Conservation (phyloP, 1,140 invertebrate genomes). For the Asobara japonica region DNA sequence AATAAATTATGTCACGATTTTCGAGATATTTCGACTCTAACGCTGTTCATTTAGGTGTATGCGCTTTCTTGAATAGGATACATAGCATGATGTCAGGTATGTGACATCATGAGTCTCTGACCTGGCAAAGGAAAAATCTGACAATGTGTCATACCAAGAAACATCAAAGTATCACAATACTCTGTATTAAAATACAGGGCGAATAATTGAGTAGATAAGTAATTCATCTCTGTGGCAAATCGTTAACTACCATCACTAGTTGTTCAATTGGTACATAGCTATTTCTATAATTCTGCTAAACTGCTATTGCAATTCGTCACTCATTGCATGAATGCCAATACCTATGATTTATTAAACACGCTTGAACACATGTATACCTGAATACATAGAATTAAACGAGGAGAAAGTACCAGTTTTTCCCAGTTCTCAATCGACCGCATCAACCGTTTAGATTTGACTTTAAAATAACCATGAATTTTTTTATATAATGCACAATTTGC, state of each 20-base stretch:
- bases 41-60: too few relatives aligned
- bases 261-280: not conserved
- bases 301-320: constrained; percentile 13
- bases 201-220: constrained; percentile 4
- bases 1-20: too few relatives aligned
- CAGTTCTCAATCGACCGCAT: not conserved
- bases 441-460: not conserved
- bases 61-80: too few relatives aligned
- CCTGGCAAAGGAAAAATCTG: not conserved
- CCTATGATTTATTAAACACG: constrained; percentile 12
- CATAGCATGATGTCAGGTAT: not conserved
- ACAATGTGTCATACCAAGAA: not conserved
- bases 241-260: not conserved
- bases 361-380: not conserved
- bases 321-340: constrained; percentile 1
- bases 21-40: too few relatives aligned
- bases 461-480: not conserved
- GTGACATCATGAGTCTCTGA: not conserved
- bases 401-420: constrained; percentile 17
- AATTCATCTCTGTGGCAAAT: constrained; percentile 14
- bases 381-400: constrained; percentile 11
- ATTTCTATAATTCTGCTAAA: constrained; percentile 22
- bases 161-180: not conserved
- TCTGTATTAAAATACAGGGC: not conserved
- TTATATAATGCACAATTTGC: not conserved